Base-by-base conservation (phyloP, 1,140 invertebrate species). In the Steinernema feltiae region DNA sequence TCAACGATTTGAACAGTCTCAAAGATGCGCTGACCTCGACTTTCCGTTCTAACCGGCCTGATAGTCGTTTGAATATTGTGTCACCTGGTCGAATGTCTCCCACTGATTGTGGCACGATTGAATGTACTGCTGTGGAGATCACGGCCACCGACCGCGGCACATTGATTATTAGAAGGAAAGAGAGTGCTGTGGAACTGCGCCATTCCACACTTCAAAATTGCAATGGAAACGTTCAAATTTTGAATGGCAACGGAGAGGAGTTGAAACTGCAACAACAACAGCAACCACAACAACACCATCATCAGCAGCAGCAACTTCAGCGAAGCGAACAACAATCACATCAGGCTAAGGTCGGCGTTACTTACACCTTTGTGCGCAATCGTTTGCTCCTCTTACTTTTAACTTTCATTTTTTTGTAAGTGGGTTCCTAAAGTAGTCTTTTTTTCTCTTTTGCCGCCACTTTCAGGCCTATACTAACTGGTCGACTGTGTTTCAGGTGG, bases 401-500 rank as follows among this genome's bases (percentile, higher is more conserved):
- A n/a, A 24, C 48, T 69, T 76, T 79, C 69, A n/a, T 75, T 32
- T 21, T 29, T 78, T 32, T n/a, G 41, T 80, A 24, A 73, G 74
- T 32, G 32, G 32, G 46, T 1, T 35, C 30, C 18, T 18, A n/a
- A 79, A 70, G 0, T 71, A 30, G n/a, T 7, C 35, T 41, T 41
- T 41, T 41, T 18, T 79, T 77, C 30, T 24, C 2, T 24, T 3
- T 2, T 78, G 78, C 1, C 12, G 73, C 24, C n/a, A 29, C 17
- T 27, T 29, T 41, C 7, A 15, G n/a, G n/a, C 1, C 21, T 35
- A 35, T 77, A 17, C 18, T 18, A 30, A 21, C 24, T 15, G 48
- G 17, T 79, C 17, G 29, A 32, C 3, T 18, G 41, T 30, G 21
- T 80, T 80, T 78, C 41, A 80, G 79, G 31, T 80, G 21, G 75